phyloP scores from a whole-genome alignment of 2,797 vertebrate species.

The Propithecus deckenii region DNA sequence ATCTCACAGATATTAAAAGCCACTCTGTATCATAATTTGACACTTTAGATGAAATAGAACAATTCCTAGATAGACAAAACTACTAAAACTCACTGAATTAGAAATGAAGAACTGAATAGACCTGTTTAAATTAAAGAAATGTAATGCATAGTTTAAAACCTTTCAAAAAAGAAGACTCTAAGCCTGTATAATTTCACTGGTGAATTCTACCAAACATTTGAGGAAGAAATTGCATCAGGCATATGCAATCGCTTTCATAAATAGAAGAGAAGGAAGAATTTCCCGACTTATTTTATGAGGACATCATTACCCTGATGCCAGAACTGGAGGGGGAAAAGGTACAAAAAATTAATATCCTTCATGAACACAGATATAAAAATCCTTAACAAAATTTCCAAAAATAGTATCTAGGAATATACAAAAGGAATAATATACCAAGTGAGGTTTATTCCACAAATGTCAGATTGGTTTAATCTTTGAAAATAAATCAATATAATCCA shows the following conservation, averaged over 20 bases:
- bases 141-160: not conserved
- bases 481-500: not conserved
- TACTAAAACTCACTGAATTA: not conserved
- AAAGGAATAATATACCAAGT: not conserved
- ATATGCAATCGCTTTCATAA: not conserved
- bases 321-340: not conserved
- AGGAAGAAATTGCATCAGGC: not conserved
- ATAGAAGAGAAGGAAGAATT: not conserved
- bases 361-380: not conserved
- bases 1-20: not conserved
- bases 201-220: not conserved
- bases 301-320: not conserved
- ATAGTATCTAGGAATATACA: not conserved
- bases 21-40: not conserved
- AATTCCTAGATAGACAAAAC: not conserved
- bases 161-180: not conserved
- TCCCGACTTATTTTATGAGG: not conserved
- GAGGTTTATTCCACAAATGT: not conserved
- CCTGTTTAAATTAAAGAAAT: not conserved
- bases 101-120: not conserved
- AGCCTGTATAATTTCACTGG: not conserved
- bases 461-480: constrained; percentile 16
- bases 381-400: not conserved
- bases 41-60: not conserved
- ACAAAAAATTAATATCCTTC: not conserved